Evolutionary conservation across 2,113 vertebrate species (phyloP), one percentile per base, ranked within the genome.

Genomic region (Typhlomys cinereus): DNA sequence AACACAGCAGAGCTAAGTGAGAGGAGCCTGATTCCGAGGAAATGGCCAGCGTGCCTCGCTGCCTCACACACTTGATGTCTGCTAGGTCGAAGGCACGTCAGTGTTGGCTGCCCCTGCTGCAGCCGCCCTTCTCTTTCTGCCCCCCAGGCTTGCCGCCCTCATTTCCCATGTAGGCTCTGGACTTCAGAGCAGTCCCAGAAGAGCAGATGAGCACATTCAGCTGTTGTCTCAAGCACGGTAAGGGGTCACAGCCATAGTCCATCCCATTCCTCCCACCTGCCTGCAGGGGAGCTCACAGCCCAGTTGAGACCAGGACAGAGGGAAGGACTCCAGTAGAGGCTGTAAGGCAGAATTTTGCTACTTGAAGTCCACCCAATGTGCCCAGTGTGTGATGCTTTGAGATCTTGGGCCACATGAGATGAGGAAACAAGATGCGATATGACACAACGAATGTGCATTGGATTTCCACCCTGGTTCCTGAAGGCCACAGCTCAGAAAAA

Each of bases 181-280:
- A 11, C 10, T 11, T 13, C 3, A 23, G 34, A 36, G 13, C 4
- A 1, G 34, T 23, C 8, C 23, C 7, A 4, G 75, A 59, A 48
- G 48, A 74, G 27, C 20, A 4, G 14, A 3, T 9, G 29, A 18
- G 75, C 21, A 50, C 44, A 3, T 7, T 6, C 17, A 1, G 20
- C 0, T 13, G 61, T 1, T 36, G 34, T 59, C 61, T 71, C n/a
- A 20, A 59, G 11, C n/a, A 1, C 2, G 20, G 41, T 39, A 17
- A 46, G 50, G 20, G 15, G 20, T 1, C 11, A n/a, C 12, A 21
- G 4, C 2, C 62, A 5, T 7, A 6, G 8, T 9, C 52, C 13
- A 62, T 2, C 34, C 69, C 5, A 1, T 18, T 39, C 69, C 34
- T 44, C 39, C 7, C 39, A 25, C 27, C 57, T 50, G 44, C 27